phyloP scores from a whole-genome alignment of 2,888 invertebrate species.

The Diarsia dahlii region DNA sequence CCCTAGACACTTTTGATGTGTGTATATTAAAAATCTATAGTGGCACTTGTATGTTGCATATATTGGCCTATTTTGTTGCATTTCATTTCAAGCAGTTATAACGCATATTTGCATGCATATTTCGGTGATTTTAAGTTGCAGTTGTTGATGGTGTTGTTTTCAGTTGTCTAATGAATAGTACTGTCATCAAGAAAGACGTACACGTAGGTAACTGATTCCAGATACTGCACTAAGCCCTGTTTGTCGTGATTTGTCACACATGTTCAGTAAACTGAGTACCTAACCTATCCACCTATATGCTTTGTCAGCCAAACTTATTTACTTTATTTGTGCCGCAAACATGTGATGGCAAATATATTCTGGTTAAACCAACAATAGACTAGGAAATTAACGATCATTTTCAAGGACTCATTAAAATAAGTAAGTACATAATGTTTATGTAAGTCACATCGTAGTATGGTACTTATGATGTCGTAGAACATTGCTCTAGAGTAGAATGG shows the following conservation, averaged over 20 bases:
- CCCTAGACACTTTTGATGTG: no score
- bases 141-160: no score
- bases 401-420: slow-evolving; percentile 38
- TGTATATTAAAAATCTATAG: no score
- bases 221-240: background rate
- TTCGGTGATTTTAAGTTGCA: background rate
- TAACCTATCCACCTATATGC: background rate
- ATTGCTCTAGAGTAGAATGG: background rate
- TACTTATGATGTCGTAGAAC: background rate
- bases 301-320: slow-evolving; percentile 40
- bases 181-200: background rate
- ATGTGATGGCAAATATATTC: slow-evolving; percentile 27
- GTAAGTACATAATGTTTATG: background rate
- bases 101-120: background rate
- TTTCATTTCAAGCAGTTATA: background rate
- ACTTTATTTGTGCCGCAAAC: slow-evolving; percentile 32
- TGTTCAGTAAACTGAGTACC: slow-evolving; percentile 2
- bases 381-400: slow-evolving; percentile 28
- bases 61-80: background rate
- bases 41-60: no score
- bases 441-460: background rate
- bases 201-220: slow-evolving; percentile 2
- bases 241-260: slow-evolving; percentile 27
- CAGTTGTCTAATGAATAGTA: background rate
- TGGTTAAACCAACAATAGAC: slow-evolving; percentile 20